A percentile compares a stretch with the other conserved stretches of the same genome.
Evolutionary conservation across 1,140 invertebrate genomes (phyloP).

Genomic region (Papilio polytes): DNA sequence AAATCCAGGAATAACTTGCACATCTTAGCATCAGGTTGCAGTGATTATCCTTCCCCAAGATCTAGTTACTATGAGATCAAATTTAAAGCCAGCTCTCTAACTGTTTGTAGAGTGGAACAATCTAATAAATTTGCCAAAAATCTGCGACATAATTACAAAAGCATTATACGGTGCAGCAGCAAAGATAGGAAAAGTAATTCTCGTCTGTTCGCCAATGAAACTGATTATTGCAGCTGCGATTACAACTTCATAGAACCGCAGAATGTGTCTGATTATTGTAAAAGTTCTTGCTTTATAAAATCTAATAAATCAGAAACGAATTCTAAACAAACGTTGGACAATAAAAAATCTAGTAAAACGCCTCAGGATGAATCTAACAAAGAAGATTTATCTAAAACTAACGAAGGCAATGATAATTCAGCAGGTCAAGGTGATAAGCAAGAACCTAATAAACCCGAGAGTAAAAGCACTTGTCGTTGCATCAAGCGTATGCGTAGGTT

Average conservation of each 20-base stretch:
- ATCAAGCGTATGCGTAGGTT: conserved; percentile 25
- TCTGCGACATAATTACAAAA: conserved; percentile 24
- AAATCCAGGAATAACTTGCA: background rate
- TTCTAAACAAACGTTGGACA: conserved; percentile 18
- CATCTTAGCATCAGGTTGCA: background rate
- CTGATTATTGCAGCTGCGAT: background rate
- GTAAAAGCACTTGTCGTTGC: conserved; percentile 23
- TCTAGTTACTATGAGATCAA: conserved; percentile 16
- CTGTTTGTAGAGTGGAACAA: conserved; percentile 1
- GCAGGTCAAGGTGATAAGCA: conserved; percentile 21
- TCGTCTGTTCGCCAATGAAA: background rate
- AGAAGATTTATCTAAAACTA: background rate
- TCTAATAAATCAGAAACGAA: conserved; percentile 11
- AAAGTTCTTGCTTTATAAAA: conserved; percentile 31
- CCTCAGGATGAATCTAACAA: conserved; percentile 20
- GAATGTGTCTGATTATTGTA: conserved; percentile 32
- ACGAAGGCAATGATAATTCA: background rate
- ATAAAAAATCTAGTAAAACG: conserved; percentile 1
- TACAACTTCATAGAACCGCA: background rate
- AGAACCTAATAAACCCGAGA: conserved; percentile 17
- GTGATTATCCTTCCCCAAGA: background rate
- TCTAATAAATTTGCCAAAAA: conserved; percentile 20
- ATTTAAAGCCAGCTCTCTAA: conserved; percentile 17
- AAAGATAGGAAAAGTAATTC: background rate
- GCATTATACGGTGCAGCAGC: conserved; percentile 14